A percentile compares a stretch with the other conserved stretches of the same genome.
Evolutionary conservation across 2,888 invertebrate genomes (phyloP).

Genomic region (Rhagonycha lutea): DNA sequence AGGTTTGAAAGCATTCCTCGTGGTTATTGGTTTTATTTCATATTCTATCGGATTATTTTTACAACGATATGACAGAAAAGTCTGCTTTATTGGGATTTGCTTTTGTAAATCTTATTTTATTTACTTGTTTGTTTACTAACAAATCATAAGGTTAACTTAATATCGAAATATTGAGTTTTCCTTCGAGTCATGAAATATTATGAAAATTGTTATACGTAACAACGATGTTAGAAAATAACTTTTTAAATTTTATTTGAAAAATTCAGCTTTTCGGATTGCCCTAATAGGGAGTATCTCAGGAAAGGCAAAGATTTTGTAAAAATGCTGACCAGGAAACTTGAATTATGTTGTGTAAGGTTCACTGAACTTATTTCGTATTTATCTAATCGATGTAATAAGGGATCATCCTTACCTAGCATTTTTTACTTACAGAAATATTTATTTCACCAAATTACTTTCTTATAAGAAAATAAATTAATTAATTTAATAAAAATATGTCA

Average conservation of each 20-base stretch:
- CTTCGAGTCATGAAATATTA: neutral
- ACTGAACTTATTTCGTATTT: neutral
- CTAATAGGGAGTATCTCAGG: neutral
- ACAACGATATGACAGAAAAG: conserved; percentile 14
- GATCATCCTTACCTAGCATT: neutral
- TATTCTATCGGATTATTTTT: conserved; percentile 26
- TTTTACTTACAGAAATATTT: neutral
- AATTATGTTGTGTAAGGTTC: conserved; percentile 3
- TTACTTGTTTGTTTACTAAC: neutral
- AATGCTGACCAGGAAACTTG: conserved; percentile 1
- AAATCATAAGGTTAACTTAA: neutral
- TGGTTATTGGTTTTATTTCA: conserved; percentile 30
- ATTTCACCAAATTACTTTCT: neutral
- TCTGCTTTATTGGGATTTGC: conserved; percentile 17
- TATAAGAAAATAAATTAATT: neutral
- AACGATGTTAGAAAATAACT: neutral
- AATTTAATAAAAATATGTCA: neutral
- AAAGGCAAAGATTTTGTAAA: neutral
- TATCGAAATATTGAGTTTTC: neutral
- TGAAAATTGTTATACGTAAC: neutral
- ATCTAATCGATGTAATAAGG: neutral
- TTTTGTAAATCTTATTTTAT: conserved; percentile 5
- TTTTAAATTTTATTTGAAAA: neutral
- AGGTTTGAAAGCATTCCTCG: conserved; percentile 28
- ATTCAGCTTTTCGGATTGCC: neutral